A percentile compares a stretch with the other conserved stretches of the same genome.
These are phyloP conservation scores for Ailuropoda melanoleuca DNA, from an alignment of 2,113 vertebrate genomes.

Conservation along the genomic window DNA sequence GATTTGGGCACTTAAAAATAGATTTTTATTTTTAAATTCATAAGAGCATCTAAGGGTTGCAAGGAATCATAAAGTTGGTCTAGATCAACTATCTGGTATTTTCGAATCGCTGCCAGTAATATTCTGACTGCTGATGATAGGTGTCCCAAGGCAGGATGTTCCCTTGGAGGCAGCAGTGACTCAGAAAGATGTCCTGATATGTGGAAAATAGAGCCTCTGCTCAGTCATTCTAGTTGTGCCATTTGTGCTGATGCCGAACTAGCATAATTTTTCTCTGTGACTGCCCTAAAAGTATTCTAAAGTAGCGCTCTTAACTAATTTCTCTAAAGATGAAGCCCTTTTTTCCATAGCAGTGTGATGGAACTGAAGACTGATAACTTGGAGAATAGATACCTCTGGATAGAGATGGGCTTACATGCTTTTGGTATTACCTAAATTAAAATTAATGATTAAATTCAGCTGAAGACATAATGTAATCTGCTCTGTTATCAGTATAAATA, in stretches of 20 bases:
- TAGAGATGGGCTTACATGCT: not conserved
- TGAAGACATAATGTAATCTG: slow-evolving; percentile 46
- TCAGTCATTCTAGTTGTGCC: not conserved
- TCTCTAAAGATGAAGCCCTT: not conserved
- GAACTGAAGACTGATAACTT: slow-evolving; percentile 4
- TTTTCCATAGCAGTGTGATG: not conserved
- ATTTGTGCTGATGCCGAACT: not conserved
- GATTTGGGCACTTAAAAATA: not conserved
- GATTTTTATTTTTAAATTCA: slow-evolving; percentile 1
- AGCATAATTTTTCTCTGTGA: not conserved
- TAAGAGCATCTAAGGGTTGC: not conserved
- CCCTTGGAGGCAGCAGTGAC: not conserved
- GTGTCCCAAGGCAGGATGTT: not conserved
- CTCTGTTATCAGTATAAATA: slow-evolving; percentile 53
- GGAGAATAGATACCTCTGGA: not conserved
- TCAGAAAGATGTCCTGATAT: not conserved
- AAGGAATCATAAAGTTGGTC: not conserved
- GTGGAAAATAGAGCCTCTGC: not conserved
- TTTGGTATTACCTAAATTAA: slow-evolving; percentile 26
- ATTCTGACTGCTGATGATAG: not conserved
- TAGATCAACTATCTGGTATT: not conserved
- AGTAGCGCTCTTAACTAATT: not conserved
- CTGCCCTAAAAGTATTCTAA: not conserved
- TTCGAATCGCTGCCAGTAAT: not conserved
- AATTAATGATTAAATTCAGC: slow-evolving; percentile 60